Evolutionary conservation across 2,888 invertebrate species (phyloP), one percentile per base, ranked within the genome.

Genomic region (Melikaiella ostensackeni): DNA sequence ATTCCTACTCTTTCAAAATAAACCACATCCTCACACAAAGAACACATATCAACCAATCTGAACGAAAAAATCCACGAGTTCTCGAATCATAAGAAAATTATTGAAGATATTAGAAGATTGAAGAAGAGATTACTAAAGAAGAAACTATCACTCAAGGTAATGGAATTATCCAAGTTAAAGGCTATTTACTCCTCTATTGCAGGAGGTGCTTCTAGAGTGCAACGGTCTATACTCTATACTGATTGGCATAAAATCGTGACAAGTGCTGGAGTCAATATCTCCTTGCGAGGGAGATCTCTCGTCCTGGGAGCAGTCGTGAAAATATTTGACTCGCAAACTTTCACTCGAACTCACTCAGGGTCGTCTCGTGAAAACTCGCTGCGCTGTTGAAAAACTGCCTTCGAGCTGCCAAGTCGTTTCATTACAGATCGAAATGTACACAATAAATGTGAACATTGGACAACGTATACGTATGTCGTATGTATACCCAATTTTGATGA

Each of bases 331-430:
- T 79, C 74, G 75, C 77, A 74, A 84, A 88, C 88, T 88, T 88
- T 87, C 86, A 86, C 86, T 87, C 79, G 84, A 80, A 82, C 82
- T 84, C 79, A 84, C 83, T 84, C 84, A 86, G 86, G 86, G 84
- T 80, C 86, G 83, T 79, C 77, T 77, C 77, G 81, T 75, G 80
- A 84, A 83, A 85, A 85, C 79, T 77, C 81, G 78, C 76, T 30
- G 30, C 50, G 50, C 50, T 46, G 70, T 50, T 70, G 70, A 70
- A 70, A 50, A 70, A 70, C 50, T 30, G 70, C 70, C 30, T 46
- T 50, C 50, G 30, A 70, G 27, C 30, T 27, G 46, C 42, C 38
- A 70, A 70, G 30, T 70, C 50, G 50, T 50, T 70, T 33, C 50
- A 70, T 50, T 70, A 33, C n/a, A 50, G 27, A 55, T 55, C 57